Conservation (phyloP, 2,888 invertebrate species). For the Ophraella communa region DNA sequence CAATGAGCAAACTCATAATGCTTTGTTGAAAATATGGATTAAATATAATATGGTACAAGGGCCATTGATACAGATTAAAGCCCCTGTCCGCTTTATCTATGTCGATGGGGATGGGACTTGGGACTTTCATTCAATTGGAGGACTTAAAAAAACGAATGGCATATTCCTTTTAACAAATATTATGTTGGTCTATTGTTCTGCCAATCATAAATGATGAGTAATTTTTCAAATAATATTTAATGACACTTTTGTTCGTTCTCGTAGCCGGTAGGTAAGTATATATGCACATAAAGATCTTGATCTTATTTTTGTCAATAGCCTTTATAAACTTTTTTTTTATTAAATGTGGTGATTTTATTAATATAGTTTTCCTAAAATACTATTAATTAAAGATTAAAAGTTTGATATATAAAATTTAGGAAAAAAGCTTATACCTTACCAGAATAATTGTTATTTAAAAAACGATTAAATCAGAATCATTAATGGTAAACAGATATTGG, state of each 20-base stretch:
- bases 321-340: not conserved
- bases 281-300: conserved; percentile 25
- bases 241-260: conserved; percentile 37
- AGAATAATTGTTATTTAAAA: too few relatives aligned
- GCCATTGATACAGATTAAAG: conserved; percentile 54
- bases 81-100: conserved; percentile 51
- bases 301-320: not conserved
- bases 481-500: too few relatives aligned
- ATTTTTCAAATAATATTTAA: conserved; percentile 44
- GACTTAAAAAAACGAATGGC: conserved; percentile 46
- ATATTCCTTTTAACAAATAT: conserved; percentile 50
- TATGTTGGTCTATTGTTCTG: conserved; percentile 54
- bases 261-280: conserved; percentile 29
- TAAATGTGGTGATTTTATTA: too few relatives aligned
- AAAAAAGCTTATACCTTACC: too few relatives aligned
- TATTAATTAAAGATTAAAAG: too few relatives aligned
- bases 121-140: conserved; percentile 43
- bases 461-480: too few relatives aligned
- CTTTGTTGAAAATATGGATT: conserved; percentile 52
- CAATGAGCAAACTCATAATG: conserved; percentile 55
- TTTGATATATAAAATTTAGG: too few relatives aligned
- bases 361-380: too few relatives aligned
- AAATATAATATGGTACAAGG: conserved; percentile 51
- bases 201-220: conserved; percentile 52
- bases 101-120: conserved; percentile 51